These are phyloP conservation scores for Acanthosepion pharaonis DNA, from an alignment of 2,888 invertebrate species.

Conservation along the genomic window DNA sequence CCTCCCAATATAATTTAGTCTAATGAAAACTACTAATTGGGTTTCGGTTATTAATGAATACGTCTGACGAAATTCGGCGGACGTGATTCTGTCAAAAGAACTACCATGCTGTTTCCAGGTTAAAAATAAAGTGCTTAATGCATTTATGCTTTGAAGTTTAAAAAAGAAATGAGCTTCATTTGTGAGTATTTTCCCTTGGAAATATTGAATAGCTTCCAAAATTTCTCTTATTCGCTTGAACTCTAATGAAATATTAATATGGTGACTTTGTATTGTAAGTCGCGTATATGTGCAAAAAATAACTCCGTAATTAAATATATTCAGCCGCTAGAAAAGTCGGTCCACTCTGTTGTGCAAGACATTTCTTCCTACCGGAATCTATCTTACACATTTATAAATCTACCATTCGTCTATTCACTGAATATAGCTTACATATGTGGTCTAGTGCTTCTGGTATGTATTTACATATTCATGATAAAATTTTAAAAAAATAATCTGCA, in stretches of 20 bases:
- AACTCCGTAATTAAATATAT: too few species aligned
- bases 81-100: constrained; percentile 12
- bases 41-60: neutral
- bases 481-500: too few species aligned
- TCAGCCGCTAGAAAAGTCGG: too few species aligned
- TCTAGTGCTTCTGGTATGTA: too few species aligned
- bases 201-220: neutral
- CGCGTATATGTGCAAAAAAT: too few species aligned
- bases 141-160: constrained; percentile 7
- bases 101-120: neutral
- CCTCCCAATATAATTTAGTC: neutral
- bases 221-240: neutral
- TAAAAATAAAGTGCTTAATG: constrained; percentile 33
- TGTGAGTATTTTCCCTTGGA: neutral
- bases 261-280: too few species aligned
- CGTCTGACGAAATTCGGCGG: neutral
- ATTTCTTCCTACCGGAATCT: too few species aligned
- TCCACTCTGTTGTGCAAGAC: too few species aligned
- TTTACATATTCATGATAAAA: too few species aligned
- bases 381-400: too few species aligned
- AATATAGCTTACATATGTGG: too few species aligned
- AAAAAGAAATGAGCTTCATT: neutral
- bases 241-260: neutral
- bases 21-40: neutral
- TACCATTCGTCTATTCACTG: too few species aligned